These are phyloP conservation scores for Pseudopipra pipra DNA, from an alignment of 2,113 vertebrate species.

Conservation along the genomic window DNA sequence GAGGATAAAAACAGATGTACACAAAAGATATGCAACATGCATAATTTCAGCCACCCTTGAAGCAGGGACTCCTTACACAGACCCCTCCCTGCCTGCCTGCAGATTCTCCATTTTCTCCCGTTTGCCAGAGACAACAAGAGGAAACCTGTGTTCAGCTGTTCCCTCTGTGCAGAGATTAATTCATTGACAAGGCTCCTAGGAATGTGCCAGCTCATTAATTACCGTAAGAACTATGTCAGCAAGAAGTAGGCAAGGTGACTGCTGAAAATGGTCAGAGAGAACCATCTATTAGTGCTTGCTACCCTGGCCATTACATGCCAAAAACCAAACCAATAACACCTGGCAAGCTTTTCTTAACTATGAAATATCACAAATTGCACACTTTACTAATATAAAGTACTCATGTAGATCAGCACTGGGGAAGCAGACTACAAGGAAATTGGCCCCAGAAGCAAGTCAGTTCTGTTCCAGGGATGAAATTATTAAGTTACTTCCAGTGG, in stretches of 20 bases:
- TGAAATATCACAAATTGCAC: constrained; percentile 10
- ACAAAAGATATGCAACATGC: not conserved
- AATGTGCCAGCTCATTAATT: constrained; percentile 76
- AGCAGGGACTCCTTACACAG: not conserved
- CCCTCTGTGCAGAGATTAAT: constrained; percentile 65
- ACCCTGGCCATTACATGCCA: not conserved
- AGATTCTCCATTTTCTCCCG: not conserved
- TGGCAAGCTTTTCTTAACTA: not conserved
- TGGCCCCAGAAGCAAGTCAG: not conserved
- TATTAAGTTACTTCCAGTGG: not conserved
- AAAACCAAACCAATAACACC: constrained; percentile 25
- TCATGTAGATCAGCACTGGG: not conserved
- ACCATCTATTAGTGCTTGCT: constrained; percentile 8
- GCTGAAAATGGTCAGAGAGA: constrained; percentile 39
- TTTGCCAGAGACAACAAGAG: constrained; percentile 43
- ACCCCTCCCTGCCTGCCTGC: not conserved
- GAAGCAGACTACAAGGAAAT: not conserved
- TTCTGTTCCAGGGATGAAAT: not conserved
- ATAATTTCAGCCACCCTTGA: not conserved
- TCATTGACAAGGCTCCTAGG: constrained; percentile 59
- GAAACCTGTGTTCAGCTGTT: constrained; percentile 48
- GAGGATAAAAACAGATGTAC: not conserved
- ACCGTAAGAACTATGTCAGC: constrained; percentile 70
- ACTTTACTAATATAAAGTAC: not conserved
- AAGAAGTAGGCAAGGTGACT: constrained; percentile 71